Base-by-base conservation (phyloP, 2,888 invertebrate genomes). In the Oithona nana region DNA sequence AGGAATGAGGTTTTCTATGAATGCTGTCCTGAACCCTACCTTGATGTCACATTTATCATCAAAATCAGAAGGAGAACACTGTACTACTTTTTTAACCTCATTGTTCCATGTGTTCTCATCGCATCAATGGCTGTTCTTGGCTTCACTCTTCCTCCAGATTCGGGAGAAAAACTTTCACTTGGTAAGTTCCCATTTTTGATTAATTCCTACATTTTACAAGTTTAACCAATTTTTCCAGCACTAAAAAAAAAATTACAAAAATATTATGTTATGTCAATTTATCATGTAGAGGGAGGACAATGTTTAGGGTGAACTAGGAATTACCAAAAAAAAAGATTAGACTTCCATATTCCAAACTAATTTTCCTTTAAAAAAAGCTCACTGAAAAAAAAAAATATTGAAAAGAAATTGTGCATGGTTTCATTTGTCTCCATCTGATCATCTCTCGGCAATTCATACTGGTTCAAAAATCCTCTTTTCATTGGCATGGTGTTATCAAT, bases 1-100 rank as follows among this genome's bases (percentile, higher is more conserved):
- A 82, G 89, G 73, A 92, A 90, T 75, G 86, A 84, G 76, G 88
- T 89, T 74, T 87, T 83, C 77, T 93, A 92, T 80, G 88, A 92
- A 73, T 97, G 95, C 79, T 97, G 95, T 76, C 94, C 94, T 68
- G 93, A 93, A 77, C 89, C 90, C 63, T 72, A 72, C 66, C 68
- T 76, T 64, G 78, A 79, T 69, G 73, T 79, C 63, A 78, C 77
- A 11, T 79, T 76, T 67, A 75, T 74, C 39, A 74, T 79, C 59
- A 74, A 75, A 66, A 75, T 79, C 59, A 71, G 78, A 52, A 70
- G 78, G 63, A 70, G 77, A 65, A 77, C 78, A 13, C 71, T 79
- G 65, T 79, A 78, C 70, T 79, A 79, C 69, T 78, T 78, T 64
- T 76, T 80, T 70, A 79, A 79, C 70, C 75, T 80, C 69, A 78